These are phyloP conservation scores for Schizaphis graminum DNA, from an alignment of 2,888 invertebrate genomes.

Conservation along the genomic window DNA sequence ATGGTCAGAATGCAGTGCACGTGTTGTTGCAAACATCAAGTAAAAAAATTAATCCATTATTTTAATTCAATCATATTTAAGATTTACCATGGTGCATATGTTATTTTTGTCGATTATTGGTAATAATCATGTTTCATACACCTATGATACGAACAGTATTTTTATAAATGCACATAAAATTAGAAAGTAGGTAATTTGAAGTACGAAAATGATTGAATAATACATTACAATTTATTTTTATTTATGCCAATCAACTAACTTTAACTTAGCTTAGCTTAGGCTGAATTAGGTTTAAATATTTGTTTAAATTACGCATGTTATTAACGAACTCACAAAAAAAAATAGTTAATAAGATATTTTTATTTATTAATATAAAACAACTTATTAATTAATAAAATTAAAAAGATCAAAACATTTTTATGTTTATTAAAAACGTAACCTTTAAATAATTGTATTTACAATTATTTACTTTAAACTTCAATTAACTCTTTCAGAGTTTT, in stretches of 20 bases:
- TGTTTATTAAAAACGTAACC: neutral
- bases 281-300: neutral
- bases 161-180: too few species aligned
- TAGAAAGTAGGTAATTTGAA: neutral
- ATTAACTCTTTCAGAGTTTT: neutral
- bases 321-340: neutral
- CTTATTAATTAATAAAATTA: neutral
- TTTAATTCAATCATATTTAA: neutral
- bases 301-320: neutral
- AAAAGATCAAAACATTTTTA: neutral
- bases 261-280: too few species aligned
- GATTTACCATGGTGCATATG: neutral
- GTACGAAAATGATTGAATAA: neutral
- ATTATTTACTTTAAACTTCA: neutral
- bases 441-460: neutral
- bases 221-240: neutral
- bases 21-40: slow-evolving; percentile 76
- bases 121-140: neutral
- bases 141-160: neutral
- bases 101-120: neutral
- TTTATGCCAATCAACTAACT: neutral
- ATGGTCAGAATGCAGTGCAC: slow-evolving; percentile 83
- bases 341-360: neutral
- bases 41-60: slow-evolving; percentile 69
- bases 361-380: neutral